Evolutionary conservation across 2,113 vertebrate genomes (phyloP), one percentile per base, ranked within the genome.

Genomic region (Ceuthmochares aereus): DNA sequence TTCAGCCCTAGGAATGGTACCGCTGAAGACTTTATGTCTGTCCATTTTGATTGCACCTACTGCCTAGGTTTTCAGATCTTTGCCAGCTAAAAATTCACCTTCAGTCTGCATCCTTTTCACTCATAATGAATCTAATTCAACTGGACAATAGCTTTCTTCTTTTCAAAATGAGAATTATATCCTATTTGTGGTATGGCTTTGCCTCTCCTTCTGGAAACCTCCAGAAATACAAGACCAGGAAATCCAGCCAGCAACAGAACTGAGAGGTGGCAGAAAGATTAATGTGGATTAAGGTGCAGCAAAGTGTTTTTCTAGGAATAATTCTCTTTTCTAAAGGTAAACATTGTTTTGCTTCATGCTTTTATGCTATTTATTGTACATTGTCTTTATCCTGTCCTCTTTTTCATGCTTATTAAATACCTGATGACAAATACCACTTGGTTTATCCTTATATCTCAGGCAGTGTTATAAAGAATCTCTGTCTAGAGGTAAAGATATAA

Each of bases 291-390:
- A 67, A 75, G 42, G 60, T 37, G 40, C 32, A 76, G 25, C 7
- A 29, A 91, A 80, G 30, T 6, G 3, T 7, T 85, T 85, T 90
- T 73, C 49, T 45, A 54, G 22, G 22, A 73, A 43, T 51, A 70
- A 47, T 63, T 87, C 51, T 77, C 26, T 77, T 94, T 95, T 81
- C 82, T 93, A 81, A 82, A 83, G 15, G 32, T 88, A 88, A 26
- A 20, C 80, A 23, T 40, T 32, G 30, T 83, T 87, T 88, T 90
- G 45, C 13, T 62, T 60, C 60, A 9, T 68, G 22, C 30, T 77
- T 73, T 83, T 29, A 25, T 66, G n/a, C 34, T 14, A 2, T 62
- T 88, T 63, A 7, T 81, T 36, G 4, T 52, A 42, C 13, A 15
- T 11, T 40, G 8, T 36, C 54, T 94, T 89, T 80, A 79, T 55